Evolutionary conservation across 2,113 vertebrate species (phyloP).

Genomic region (Ammodytes marinus): DNA sequence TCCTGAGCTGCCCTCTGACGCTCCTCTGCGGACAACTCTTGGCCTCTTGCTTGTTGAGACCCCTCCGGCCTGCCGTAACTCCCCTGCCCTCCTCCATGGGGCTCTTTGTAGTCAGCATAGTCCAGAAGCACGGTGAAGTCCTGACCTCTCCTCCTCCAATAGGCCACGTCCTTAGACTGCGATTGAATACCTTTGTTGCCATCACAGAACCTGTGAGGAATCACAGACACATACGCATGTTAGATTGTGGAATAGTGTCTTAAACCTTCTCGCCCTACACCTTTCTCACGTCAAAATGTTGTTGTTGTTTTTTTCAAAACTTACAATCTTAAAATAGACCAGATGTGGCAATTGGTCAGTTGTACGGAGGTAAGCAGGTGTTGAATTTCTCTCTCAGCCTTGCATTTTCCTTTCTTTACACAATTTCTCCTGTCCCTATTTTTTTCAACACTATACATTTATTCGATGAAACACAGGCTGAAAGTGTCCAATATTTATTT

Average conservation of each 20-base stretch:
- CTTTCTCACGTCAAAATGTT: neutral
- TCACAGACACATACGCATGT: slow-evolving; percentile 25
- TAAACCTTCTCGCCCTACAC: neutral
- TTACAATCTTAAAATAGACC: neutral
- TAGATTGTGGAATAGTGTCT: neutral
- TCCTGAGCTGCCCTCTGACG: slow-evolving; percentile 81
- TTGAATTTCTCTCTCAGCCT: neutral
- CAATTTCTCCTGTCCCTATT: neutral
- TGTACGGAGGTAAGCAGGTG: neutral
- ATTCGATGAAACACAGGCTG: neutral
- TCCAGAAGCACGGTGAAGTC: slow-evolving; percentile 88
- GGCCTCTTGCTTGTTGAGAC: slow-evolving; percentile 79
- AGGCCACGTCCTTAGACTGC: slow-evolving; percentile 87
- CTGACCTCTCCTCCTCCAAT: slow-evolving; percentile 92
- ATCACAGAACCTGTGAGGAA: slow-evolving; percentile 87
- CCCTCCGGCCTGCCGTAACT: slow-evolving; percentile 73
- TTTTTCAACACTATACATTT: neutral
- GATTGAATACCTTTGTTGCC: slow-evolving; percentile 82
- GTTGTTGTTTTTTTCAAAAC: neutral
- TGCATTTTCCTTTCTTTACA: neutral
- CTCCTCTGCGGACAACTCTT: slow-evolving; percentile 72
- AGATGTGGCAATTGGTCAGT: neutral
- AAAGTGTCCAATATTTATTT: neutral
- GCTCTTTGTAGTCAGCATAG: slow-evolving; percentile 84
- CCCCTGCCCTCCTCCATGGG: slow-evolving; percentile 68